These are phyloP conservation scores for Xanthostigma xanthostigma DNA, from an alignment of 2,888 invertebrate species.

Conservation along the genomic window DNA sequence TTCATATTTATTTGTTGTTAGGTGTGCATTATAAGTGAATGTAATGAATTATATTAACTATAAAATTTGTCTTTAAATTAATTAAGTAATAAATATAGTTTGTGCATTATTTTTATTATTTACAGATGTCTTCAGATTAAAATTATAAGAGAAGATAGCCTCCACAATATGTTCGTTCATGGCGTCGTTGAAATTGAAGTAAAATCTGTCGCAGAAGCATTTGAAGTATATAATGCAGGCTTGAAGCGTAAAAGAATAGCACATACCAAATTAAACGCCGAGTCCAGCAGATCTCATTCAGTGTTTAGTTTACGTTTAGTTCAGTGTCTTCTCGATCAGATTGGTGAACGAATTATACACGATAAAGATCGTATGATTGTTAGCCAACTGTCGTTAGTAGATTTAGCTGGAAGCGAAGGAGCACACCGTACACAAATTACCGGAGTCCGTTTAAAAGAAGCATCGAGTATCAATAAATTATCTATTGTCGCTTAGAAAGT, in stretches of 20 bases:
- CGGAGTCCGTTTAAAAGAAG: constrained; percentile 30
- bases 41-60: neutral
- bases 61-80: neutral
- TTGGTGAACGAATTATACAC: constrained; percentile 24
- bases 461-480: constrained; percentile 84
- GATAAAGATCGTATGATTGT: constrained; percentile 60
- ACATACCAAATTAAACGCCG: constrained; percentile 82
- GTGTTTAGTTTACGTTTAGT: constrained; percentile 90
- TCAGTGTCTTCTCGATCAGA: constrained; percentile 35
- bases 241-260: constrained; percentile 84
- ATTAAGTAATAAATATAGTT: no score
- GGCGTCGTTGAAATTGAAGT: constrained; percentile 89
- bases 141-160: constrained; percentile 74
- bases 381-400: constrained; percentile 89
- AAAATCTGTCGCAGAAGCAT: constrained; percentile 84
- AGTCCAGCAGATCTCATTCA: constrained; percentile 93
- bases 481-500: constrained; percentile 81
- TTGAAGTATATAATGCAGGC: constrained; percentile 77
- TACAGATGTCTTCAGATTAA: constrained; percentile 64
- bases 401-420: constrained; percentile 94
- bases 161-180: constrained; percentile 86
- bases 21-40: no score
- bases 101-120: no score
- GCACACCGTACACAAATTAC: constrained; percentile 84
- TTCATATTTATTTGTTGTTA: no score